Evolutionary conservation across 1,140 invertebrate genomes (phyloP), one percentile per base, ranked within the genome.

Genomic region (Akabosia matsudoensis): DNA sequence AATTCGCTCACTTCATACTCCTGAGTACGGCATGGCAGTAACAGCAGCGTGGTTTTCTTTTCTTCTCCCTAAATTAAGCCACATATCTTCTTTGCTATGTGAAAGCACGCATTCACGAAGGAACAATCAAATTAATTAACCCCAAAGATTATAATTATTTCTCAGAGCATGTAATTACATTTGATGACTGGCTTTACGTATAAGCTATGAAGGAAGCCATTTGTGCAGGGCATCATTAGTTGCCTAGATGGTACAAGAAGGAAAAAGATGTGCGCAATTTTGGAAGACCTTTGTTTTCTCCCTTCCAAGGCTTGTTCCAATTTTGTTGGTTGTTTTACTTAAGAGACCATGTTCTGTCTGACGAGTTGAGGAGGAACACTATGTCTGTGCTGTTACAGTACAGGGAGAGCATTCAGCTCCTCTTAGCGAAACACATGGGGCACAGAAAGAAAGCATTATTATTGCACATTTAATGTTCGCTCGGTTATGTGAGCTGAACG

Each of bases 91-190:
- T 31, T 22, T 22, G n/a, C 24, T 22, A 24, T 61, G 28, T 67
- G 61, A 16, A 67, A 7, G 61, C 61, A 67, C 31, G 61, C 61
- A 67, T 67, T 67, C 61, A 67, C 31, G 61, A 30, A 67, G 61
- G 61, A 67, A 67, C 61, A 67, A 67, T 67, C 61, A 67, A 67
- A 67, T 67, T 67, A 67, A 67, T 67, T 67, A 67, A 67, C 61
- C 61, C 61, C 61, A 67, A 67, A 67, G 61, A 67, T 67, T 67
- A 67, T 67, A 67, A 67, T 67, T 67, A 67, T 67, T 67, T 67
- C 28, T 28, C 61, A 67, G 61, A 67, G 61, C 61, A 67, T 67
- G 61, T 67, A 67, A 67, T 67, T 67, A 67, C 61, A 67, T 67
- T 67, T 67, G 61, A 67, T 67, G 28, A 22, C 61, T 31, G 22